Percentiles rank a stretch among this genome's conserved stretches.
phyloP scores from a whole-genome alignment of 2,888 invertebrate genomes.

The Tinea trinotella region DNA sequence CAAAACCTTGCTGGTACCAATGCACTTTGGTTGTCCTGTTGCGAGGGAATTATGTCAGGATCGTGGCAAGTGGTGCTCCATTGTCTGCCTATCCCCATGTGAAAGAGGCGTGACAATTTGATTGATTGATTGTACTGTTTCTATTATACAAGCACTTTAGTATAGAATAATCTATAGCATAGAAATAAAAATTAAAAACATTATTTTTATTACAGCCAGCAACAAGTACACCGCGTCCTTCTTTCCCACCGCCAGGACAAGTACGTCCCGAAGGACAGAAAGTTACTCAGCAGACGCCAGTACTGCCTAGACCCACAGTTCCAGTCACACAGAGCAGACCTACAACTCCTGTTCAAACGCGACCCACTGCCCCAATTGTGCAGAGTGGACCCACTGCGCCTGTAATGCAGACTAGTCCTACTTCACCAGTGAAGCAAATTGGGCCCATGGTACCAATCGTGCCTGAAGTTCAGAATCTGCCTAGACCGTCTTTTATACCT shows the following conservation, averaged over 20 bases:
- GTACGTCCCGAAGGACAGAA: not conserved
- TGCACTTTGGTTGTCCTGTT: too few relatives aligned
- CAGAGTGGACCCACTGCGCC: not conserved
- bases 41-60: too few relatives aligned
- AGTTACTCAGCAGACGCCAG: too few relatives aligned
- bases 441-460: not conserved
- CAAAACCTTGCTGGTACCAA: not conserved
- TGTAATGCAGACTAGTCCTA: not conserved
- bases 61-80: too few relatives aligned
- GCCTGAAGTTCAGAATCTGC: not conserved
- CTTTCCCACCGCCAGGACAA: conserved; percentile 35
- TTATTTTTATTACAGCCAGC: conserved; percentile 34
- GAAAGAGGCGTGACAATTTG: too few relatives aligned
- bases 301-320: not conserved
- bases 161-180: not conserved
- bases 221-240: conserved; percentile 43
- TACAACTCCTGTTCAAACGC: not conserved
- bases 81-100: too few relatives aligned
- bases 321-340: not conserved
- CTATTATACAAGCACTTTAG: too few relatives aligned
- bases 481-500: not conserved
- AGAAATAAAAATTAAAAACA: too few relatives aligned
- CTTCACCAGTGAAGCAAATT: not conserved
- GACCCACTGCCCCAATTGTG: not conserved
- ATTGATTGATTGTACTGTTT: too few relatives aligned